Percentiles rank a stretch among this genome's conserved stretches.
Evolutionary conservation across 2,797 vertebrate species (phyloP).

Genomic region (Heteromormyrus szaboi): DNA sequence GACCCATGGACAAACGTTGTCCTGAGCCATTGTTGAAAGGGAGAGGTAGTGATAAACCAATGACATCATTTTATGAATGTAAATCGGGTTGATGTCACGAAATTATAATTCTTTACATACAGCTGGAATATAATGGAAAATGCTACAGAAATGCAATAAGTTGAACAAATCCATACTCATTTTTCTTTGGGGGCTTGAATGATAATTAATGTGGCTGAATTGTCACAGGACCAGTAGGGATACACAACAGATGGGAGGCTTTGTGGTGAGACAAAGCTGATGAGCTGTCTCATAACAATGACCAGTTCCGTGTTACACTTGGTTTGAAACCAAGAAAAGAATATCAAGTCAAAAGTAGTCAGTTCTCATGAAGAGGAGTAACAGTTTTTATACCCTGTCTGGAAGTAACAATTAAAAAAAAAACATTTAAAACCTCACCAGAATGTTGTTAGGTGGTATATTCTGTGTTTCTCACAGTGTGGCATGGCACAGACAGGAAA

Average conservation of each 20-base stretch:
- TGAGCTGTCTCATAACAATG: neutral
- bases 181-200: neutral
- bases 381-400: neutral
- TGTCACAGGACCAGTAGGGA: neutral
- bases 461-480: neutral
- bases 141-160: neutral
- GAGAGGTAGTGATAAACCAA: neutral
- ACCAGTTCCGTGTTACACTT: neutral
- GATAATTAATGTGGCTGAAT: neutral
- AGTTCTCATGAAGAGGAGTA: neutral
- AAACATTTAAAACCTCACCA: neutral
- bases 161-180: neutral
- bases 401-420: neutral
- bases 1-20: neutral
- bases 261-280: neutral
- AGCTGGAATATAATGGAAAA: neutral
- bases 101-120: neutral
- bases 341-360: neutral
- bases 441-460: neutral
- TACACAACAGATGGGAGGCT: neutral
- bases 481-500: neutral
- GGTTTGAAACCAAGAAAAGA: neutral
- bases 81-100: neutral
- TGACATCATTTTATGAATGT: neutral
- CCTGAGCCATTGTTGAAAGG: neutral